Conservation (phyloP, 2,113 vertebrate genomes). For the Serilophus lunatus region DNA sequence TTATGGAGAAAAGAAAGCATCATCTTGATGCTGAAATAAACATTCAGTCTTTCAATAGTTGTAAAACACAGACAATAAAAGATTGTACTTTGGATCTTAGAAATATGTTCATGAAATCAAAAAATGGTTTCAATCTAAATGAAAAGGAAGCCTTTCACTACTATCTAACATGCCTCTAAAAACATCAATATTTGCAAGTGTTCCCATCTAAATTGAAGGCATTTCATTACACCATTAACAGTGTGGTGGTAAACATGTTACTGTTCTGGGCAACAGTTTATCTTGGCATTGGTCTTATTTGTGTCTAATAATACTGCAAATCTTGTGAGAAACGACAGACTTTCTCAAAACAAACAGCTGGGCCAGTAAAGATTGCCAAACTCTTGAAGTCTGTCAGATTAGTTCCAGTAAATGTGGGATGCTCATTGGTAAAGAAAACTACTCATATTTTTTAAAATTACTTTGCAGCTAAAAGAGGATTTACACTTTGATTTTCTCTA, state of each 20-base stretch:
- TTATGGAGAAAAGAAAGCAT: not conserved
- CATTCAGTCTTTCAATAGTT: not conserved
- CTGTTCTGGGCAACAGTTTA: not conserved
- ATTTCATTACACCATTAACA: not conserved
- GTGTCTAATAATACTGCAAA: not conserved
- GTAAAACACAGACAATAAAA: not conserved
- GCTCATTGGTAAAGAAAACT: not conserved
- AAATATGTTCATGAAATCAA: not conserved
- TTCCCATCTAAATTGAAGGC: not conserved
- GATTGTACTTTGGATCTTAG: not conserved
- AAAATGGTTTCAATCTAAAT: not conserved
- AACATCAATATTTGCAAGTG: not conserved
- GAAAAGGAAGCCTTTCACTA: not conserved
- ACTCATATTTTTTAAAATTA: not conserved
- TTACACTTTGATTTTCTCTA: not conserved
- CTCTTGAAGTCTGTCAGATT: not conserved
- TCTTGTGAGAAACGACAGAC: not conserved
- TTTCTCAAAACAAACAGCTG: conserved; percentile 18
- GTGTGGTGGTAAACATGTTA: not conserved
- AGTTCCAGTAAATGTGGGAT: not conserved
- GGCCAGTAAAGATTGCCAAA: not conserved
- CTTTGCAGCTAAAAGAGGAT: not conserved
- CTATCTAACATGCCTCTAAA: not conserved
- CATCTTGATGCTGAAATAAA: not conserved
- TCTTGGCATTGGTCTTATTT: not conserved